Base-by-base conservation (phyloP, 2,888 invertebrate genomes). In the Caenorhabditis drosophilae region DNA sequence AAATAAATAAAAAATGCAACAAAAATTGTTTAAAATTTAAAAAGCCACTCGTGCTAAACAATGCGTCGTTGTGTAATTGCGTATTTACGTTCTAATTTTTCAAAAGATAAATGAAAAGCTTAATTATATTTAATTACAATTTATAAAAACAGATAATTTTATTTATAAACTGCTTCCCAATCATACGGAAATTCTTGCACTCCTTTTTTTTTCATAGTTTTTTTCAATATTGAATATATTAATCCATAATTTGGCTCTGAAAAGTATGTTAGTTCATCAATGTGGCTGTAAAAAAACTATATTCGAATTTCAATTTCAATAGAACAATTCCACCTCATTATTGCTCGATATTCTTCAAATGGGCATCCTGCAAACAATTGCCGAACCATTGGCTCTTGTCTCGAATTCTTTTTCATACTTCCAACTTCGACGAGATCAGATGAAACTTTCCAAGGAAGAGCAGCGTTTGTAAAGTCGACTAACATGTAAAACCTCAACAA, bases 401-500 rank as follows among this genome's bases (percentile, higher is more conserved):
- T 54, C 4, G 67, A 12, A 36, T 63, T 64, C 44, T 50, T 60
- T 42, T 72, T 72, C 53, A 53, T 57, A 15, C 63, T 61, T 16
- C 69, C 72, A 18, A 72, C 72, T 54, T 76, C 67, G 26, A 69
- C 74, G 59, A 79, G 67, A 38, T 79, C 73, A 31, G 60, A 60
- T 6, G 68, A 54, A 38, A 73, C 67, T 64, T 78, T 79, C 78
- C 78, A 78, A 1, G 78, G 78, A 35, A 78, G 54, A n/a, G 67
- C 59, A 16, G 76, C 78, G 53, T 76, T 78, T 26, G 76, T 75
- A 55, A 78, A 72, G 47, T 78, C 78, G 45, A 78, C 70, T 11
- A 69, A 54, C 78, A 78, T 78, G 67, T 78, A 78, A 58, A 78
- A 66, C n/a, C n/a, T n/a, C n/a, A n/a, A n/a, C n/a, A n/a, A n/a